Evolutionary conservation across 2,888 invertebrate genomes (phyloP), one percentile per base, ranked within the genome.

Genomic region (Pharmacophagus antenor): DNA sequence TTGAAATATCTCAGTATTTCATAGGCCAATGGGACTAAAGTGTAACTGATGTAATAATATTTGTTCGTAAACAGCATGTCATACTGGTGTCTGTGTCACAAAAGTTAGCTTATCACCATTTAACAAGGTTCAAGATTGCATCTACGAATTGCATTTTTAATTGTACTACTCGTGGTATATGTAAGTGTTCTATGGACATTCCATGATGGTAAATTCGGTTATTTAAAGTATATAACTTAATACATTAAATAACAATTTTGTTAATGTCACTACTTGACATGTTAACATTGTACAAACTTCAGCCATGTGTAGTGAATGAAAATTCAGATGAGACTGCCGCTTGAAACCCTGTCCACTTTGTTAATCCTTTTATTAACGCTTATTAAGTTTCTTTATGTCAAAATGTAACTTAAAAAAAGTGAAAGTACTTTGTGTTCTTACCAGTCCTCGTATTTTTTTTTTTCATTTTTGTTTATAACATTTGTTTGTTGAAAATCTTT

Each of bases 291-390:
- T n/a, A 7, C 47, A 42, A 53, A 41, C 25, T 25, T 55, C 50
- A 49, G 50, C 44, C 59, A 50, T 60, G 42, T 31, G 22, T 1
- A 15, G 54, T 42, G 23, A 48, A 27, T 7, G 46, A 27, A 25
- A 53, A 12, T 46, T n/a, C 12, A 51, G 6, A 58, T 51, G 10
- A 42, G 27, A 53, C 53, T 49, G 25, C 53, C 17, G n/a, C 25
- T 25, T 53, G 18, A 20, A 17, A 52, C 51, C 52, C 37, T 53
- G 53, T 54, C 58, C 48, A 52, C 46, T 47, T 31, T 47, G 31
- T 5, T 17, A 46, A 46, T 27, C 27, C 46, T 54, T 25, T 18
- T 12, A 27, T 27, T 18, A 49, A 27, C 27, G 23, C 27, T 49
- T 25, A 27, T 17, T 18, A 12, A 27, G 2, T 25, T 18, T 6